Conservation (phyloP, 2,888 invertebrate genomes). For the Graphium colonna region DNA sequence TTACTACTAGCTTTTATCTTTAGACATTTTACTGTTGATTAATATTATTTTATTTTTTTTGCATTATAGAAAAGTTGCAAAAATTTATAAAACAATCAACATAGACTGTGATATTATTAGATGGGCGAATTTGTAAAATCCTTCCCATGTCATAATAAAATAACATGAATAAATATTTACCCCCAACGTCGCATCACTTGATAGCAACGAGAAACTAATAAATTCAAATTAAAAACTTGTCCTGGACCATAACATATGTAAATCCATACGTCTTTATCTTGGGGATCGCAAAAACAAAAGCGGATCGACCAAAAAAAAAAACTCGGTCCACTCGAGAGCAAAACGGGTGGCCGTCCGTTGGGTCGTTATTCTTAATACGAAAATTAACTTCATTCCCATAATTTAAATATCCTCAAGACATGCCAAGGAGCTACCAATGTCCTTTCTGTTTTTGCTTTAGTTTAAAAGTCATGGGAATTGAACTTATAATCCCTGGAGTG, state of each 20-base stretch:
- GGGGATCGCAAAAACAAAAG: slow-evolving; percentile 68
- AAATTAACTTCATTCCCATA: slow-evolving; percentile 78
- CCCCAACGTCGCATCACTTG: slow-evolving; percentile 63
- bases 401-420: slow-evolving; percentile 62
- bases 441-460: slow-evolving; percentile 10
- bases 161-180: slow-evolving; percentile 35
- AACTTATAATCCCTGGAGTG: too few species aligned
- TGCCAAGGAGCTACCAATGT: too few species aligned
- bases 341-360: slow-evolving; percentile 72
- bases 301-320: slow-evolving; percentile 62
- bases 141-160: too few species aligned
- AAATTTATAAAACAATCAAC: too few species aligned
- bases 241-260: slow-evolving; percentile 77
- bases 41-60: too few species aligned
- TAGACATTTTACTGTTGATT: too few species aligned
- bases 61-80: too few species aligned
- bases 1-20: too few species aligned
- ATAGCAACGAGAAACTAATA: slow-evolving; percentile 64
- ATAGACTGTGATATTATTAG: too few species aligned
- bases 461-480: too few species aligned
- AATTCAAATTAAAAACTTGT: slow-evolving; percentile 78
- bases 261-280: slow-evolving; percentile 78
- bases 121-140: too few species aligned
- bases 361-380: slow-evolving; percentile 75
- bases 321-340: slow-evolving; percentile 63